Conservation (phyloP, 1,140 invertebrate species). For the Paracyclopina nana region DNA sequence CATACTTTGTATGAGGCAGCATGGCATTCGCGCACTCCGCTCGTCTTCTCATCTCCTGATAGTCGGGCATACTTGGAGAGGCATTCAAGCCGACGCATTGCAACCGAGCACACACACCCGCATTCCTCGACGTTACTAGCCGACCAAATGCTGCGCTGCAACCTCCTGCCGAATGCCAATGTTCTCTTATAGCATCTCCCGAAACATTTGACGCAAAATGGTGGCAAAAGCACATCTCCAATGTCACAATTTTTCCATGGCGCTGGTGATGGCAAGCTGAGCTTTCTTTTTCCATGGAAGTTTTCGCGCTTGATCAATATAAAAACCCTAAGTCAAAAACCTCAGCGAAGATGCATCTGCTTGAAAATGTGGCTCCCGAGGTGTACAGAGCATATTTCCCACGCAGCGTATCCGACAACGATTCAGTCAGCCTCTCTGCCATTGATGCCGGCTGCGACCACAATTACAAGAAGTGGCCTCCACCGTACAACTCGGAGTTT, state of each 20-base stretch:
- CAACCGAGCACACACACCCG: not conserved
- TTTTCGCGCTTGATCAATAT: too few relatives aligned
- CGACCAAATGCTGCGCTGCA: too few relatives aligned
- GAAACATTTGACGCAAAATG: not conserved
- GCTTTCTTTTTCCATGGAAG: too few relatives aligned
- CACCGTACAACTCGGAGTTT: not conserved
- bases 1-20: too few relatives aligned
- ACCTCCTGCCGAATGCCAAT: too few relatives aligned
- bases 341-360: not conserved
- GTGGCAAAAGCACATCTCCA: not conserved
- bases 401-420: not conserved
- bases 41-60: not conserved
- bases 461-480: not conserved
- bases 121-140: too few relatives aligned
- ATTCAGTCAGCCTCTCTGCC: not conserved
- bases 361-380: not conserved
- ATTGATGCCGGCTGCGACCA: not conserved
- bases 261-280: too few relatives aligned
- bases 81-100: not conserved
- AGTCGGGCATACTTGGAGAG: conserved; percentile 2
- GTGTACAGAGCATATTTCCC: not conserved
- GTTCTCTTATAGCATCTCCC: too few relatives aligned
- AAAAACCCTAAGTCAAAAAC: too few relatives aligned
- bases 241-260: too few relatives aligned
- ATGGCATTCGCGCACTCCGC: not conserved